Percentiles rank a stretch among this genome's conserved stretches.
These are phyloP conservation scores for Heliornis fulica DNA, from an alignment of 2,113 vertebrate species.

Conservation along the genomic window DNA sequence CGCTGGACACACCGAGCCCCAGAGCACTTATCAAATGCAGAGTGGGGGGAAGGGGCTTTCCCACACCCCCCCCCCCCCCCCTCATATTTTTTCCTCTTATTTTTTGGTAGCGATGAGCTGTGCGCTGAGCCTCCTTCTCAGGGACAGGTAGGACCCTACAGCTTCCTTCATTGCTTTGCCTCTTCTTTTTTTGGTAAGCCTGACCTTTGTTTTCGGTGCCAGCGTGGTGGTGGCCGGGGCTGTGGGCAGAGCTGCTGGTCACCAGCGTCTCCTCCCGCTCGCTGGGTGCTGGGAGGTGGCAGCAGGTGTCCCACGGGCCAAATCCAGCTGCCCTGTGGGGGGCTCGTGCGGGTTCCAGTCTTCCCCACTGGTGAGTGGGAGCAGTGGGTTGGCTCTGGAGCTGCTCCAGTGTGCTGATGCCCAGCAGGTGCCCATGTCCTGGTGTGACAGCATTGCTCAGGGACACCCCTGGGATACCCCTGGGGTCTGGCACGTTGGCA, in stretches of 20 bases:
- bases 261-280: neutral
- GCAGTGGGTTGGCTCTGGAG: neutral
- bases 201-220: neutral
- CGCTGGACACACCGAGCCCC: neutral
- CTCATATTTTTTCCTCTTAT: too few relatives aligned
- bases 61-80: too few relatives aligned
- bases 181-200: neutral
- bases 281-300: neutral
- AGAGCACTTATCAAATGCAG: neutral
- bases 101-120: neutral
- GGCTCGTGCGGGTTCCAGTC: neutral
- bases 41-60: too few relatives aligned
- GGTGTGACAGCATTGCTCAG: accelerated
- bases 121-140: neutral
- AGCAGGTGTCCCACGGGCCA: neutral
- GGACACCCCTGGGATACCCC: accelerated
- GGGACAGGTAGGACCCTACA: neutral
- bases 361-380: accelerated
- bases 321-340: neutral
- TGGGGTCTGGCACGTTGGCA: accelerated
- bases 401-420: neutral
- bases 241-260: neutral
- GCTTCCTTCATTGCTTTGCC: neutral
- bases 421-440: neutral
- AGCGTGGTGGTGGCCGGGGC: neutral